Percentiles rank a stretch among this genome's conserved stretches.
phyloP scores from a whole-genome alignment of 30 jellyfish, hydroid and myxozoan genomes.

The Rhopilema esculentum region DNA sequence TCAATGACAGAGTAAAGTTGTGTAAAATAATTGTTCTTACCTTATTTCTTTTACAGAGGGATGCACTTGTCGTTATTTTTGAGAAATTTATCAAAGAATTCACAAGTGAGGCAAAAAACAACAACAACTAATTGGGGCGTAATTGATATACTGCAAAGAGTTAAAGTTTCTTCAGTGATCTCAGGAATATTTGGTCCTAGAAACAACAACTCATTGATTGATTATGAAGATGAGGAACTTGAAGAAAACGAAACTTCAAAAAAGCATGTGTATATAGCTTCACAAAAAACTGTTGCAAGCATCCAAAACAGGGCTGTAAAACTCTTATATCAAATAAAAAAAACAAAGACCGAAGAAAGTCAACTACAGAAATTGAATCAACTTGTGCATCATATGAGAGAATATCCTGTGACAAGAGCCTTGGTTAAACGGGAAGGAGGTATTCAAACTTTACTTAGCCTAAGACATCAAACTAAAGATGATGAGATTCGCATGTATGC shows the following conservation, averaged over 20 bases:
- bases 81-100: background rate
- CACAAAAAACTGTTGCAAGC: slow-evolving; percentile 76
- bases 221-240: background rate
- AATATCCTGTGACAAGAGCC: slow-evolving; percentile 67
- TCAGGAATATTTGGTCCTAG: background rate
- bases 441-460: slow-evolving; percentile 18
- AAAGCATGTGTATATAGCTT: slow-evolving; percentile 1
- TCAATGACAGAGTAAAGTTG: too few relatives aligned
- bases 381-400: slow-evolving; percentile 57
- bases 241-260: background rate
- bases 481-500: slow-evolving; percentile 35
- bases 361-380: slow-evolving; percentile 29
- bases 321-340: slow-evolving; percentile 29
- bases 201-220: background rate
- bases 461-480: slow-evolving; percentile 50
- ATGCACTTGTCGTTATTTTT: background rate
- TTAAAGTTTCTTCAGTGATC: background rate
- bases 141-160: slow-evolving; percentile 17
- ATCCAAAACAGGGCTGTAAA: slow-evolving; percentile 67
- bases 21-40: too few relatives aligned
- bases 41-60: background rate
- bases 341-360: slow-evolving; percentile 27
- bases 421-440: slow-evolving; percentile 72
- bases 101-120: background rate
- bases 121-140: slow-evolving; percentile 10